These are phyloP conservation scores for Cervus canadensis DNA, from an alignment of 2,113 vertebrate genomes.

Conservation along the genomic window DNA sequence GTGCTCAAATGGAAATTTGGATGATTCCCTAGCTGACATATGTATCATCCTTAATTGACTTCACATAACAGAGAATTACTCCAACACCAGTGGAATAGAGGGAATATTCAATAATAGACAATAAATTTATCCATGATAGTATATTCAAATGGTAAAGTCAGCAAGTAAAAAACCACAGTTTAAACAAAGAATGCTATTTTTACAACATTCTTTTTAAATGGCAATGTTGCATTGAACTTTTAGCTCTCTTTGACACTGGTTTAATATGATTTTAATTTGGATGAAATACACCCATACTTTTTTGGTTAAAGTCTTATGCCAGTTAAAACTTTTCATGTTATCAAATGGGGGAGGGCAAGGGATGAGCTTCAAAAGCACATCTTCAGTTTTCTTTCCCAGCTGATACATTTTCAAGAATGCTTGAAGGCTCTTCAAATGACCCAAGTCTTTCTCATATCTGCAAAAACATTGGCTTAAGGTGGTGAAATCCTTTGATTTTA, in stretches of 20 bases:
- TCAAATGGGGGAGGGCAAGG: background rate
- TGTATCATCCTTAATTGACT: background rate
- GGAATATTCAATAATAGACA: background rate
- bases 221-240: background rate
- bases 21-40: background rate
- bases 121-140: background rate
- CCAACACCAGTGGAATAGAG: background rate
- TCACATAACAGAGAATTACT: background rate
- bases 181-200: conserved; percentile 34
- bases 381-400: background rate
- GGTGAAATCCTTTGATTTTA: background rate
- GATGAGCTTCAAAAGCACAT: background rate
- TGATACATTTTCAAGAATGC: conserved; percentile 11
- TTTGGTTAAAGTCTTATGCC: conserved; percentile 3
- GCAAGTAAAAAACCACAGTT: background rate
- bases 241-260: background rate
- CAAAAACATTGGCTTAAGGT: background rate
- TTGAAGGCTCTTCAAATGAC: background rate
- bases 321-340: conserved; percentile 27
- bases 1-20: background rate
- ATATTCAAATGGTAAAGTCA: conserved; percentile 8
- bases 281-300: background rate
- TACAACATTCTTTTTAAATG: background rate
- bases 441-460: background rate
- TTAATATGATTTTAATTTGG: background rate